Evolutionary conservation across 2,113 vertebrate genomes (phyloP).

Genomic region (Oenanthe oenanthe): DNA sequence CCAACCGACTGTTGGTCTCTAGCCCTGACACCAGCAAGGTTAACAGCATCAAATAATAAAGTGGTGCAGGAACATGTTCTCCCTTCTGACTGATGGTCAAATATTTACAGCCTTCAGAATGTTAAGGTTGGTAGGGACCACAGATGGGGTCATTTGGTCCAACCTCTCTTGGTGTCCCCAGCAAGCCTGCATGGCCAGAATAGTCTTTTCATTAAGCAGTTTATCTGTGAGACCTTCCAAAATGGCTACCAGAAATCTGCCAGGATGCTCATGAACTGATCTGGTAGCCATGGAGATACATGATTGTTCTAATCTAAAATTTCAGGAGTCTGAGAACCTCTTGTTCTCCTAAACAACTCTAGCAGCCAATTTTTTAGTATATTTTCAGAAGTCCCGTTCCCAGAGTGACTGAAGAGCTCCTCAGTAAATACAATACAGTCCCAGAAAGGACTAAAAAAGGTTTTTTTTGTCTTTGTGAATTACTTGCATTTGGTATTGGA

Average conservation of each 20-base stretch:
- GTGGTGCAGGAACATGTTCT: not conserved
- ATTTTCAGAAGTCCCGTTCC: not conserved
- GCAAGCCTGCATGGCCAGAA: not conserved
- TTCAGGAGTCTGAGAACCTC: slow-evolving; percentile 39
- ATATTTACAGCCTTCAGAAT: not conserved
- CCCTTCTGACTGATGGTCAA: not conserved
- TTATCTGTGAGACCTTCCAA: not conserved
- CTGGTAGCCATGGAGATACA: slow-evolving; percentile 61
- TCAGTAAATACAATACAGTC: not conserved
- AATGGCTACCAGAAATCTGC: slow-evolving; percentile 26
- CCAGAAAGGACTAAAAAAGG: not conserved
- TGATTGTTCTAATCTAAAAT: slow-evolving; percentile 43
- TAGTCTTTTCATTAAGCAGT: not conserved
- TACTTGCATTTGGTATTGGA: not conserved
- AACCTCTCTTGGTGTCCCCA: not conserved
- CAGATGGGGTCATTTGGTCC: not conserved
- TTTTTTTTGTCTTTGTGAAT: not conserved
- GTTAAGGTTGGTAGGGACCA: not conserved
- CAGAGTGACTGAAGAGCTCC: not conserved
- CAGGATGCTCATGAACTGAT: slow-evolving; percentile 4
- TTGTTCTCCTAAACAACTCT: slow-evolving; percentile 25
- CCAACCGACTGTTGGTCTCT: not conserved
- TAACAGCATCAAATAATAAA: not conserved
- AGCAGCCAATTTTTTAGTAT: not conserved
- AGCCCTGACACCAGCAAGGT: not conserved